Conservation (phyloP, 2,888 invertebrate genomes). For the Hyppa rectilinea region DNA sequence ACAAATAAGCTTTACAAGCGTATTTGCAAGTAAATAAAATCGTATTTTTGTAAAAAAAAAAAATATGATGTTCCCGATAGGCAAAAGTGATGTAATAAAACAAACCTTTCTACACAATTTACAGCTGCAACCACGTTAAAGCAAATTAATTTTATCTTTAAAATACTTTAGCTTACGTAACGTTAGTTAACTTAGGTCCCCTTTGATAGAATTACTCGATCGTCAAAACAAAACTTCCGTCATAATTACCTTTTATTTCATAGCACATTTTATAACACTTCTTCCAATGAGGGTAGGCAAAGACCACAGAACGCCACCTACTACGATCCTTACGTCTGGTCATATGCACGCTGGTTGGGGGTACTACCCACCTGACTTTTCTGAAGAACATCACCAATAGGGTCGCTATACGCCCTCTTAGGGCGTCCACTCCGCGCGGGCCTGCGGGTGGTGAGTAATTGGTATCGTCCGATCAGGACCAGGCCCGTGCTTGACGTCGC, state of each 20-base stretch:
- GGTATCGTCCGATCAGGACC: no score
- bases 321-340: not conserved
- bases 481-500: no score
- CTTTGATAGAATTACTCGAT: constrained; percentile 1
- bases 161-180: not conserved
- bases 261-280: no score
- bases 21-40: not conserved
- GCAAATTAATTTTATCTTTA: not conserved
- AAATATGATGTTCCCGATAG: no score
- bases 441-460: no score
- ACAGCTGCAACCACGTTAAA: not conserved
- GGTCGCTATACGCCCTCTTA: not conserved
- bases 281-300: no score
- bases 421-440: no score
- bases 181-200: no score
- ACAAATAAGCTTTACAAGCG: not conserved
- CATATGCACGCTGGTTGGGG: no score
- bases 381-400: not conserved
- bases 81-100: not conserved
- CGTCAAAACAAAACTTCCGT: not conserved
- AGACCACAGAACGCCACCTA: no score
- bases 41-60: not conserved
- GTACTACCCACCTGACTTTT: not conserved
- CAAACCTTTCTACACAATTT: not conserved
- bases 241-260: not conserved